Conservation (phyloP, 1,140 invertebrate genomes). For the Thaumatotibia leucotreta region DNA sequence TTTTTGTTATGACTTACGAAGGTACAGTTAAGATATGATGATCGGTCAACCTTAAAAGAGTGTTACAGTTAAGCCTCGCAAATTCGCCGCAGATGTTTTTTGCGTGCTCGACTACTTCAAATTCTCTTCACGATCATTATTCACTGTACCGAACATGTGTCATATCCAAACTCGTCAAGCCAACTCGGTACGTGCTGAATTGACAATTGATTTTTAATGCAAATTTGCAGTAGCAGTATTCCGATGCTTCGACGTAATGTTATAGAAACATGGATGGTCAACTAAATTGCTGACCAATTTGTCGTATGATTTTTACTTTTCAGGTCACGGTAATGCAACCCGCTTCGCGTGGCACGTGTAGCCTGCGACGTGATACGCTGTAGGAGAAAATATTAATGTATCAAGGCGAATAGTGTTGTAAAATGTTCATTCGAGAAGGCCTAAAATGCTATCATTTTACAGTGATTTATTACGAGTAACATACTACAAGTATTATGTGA, state of each 20-base stretch:
- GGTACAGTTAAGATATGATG: slow-evolving; percentile 4
- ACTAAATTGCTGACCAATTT: slow-evolving; percentile 37
- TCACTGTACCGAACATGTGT: slow-evolving; percentile 52
- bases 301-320: slow-evolving; percentile 36
- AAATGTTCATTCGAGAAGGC: too few species aligned
- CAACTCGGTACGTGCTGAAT: slow-evolving; percentile 46
- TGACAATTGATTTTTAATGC: slow-evolving; percentile 53
- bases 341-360: slow-evolving; percentile 24
- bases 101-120: slow-evolving; percentile 22
- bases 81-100: neutral
- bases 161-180: slow-evolving; percentile 50
- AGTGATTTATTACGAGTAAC: too few species aligned
- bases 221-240: slow-evolving; percentile 46
- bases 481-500: too few species aligned
- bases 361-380: slow-evolving; percentile 5
- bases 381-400: too few species aligned
- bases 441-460: too few species aligned
- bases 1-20: neutral
- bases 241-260: slow-evolving; percentile 29
- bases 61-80: slow-evolving; percentile 2
- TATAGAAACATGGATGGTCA: slow-evolving; percentile 20
- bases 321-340: slow-evolving; percentile 40
- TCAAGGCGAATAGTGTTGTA: too few species aligned
- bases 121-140: slow-evolving; percentile 29
- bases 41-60: slow-evolving; percentile 1